Evolutionary conservation across 2,797 vertebrate genomes (phyloP).

Genomic region (Netta rufina): DNA sequence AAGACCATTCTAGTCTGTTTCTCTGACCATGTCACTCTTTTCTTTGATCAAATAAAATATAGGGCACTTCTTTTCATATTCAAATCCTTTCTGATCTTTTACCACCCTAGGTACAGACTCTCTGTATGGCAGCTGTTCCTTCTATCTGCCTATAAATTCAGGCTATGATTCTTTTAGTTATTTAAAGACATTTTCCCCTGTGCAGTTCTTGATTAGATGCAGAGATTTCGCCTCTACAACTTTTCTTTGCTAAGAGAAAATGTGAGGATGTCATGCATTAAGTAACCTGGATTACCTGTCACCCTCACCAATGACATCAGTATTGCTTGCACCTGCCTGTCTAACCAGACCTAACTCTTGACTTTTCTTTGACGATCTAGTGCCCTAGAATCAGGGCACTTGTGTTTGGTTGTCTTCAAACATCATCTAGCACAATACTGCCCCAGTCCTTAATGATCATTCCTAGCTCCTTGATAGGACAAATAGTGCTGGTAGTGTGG

Average conservation of each 20-base stretch:
- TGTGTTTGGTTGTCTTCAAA: background rate
- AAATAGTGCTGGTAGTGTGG: background rate
- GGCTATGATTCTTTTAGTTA: background rate
- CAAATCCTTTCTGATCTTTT: conserved; percentile 1
- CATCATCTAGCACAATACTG: background rate
- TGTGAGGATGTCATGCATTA: background rate
- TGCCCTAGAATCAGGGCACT: background rate
- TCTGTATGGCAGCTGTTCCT: background rate
- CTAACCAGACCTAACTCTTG: background rate
- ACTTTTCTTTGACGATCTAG: background rate
- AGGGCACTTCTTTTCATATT: background rate
- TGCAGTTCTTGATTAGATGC: background rate
- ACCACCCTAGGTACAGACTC: background rate
- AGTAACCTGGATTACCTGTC: background rate
- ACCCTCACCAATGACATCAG: background rate
- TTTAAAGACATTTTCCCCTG: background rate
- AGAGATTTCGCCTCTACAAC: background rate
- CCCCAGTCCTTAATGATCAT: background rate
- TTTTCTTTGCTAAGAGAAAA: background rate
- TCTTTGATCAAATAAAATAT: background rate
- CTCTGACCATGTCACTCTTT: background rate
- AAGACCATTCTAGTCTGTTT: background rate
- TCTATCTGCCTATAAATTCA: background rate
- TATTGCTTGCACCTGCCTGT: fast-evolving
- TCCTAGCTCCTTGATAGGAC: background rate